phyloP scores from a whole-genome alignment of 1,140 invertebrate species.

The Limonius californicus region DNA sequence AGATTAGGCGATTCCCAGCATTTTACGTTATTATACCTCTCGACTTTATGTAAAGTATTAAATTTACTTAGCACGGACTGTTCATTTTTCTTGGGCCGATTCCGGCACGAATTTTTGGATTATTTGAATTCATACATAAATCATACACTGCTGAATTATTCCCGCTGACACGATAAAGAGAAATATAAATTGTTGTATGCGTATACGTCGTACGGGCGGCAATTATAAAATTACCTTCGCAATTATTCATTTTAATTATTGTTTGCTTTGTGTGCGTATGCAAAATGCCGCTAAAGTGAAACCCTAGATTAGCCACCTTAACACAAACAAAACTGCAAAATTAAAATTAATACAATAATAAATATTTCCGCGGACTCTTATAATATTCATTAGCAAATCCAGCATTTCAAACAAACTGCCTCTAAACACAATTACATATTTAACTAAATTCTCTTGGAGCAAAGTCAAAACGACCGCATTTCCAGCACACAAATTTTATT shows the following conservation, averaged over 20 bases:
- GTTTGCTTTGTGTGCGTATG: not conserved
- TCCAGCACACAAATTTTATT: not conserved
- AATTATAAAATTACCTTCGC: not conserved
- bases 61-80: slow-evolving; percentile 5
- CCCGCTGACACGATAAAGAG: not conserved
- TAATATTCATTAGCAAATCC: no score
- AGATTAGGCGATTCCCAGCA: slow-evolving; percentile 8
- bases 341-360: no score
- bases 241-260: not conserved
- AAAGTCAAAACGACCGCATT: no score
- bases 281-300: not conserved
- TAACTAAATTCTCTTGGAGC: no score
- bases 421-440: no score
- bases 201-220: not conserved
- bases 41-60: slow-evolving; percentile 11
- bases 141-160: not conserved
- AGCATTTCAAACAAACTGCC: no score
- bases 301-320: no score
- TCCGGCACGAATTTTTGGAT: not conserved
- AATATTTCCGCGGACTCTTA: no score
- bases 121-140: not conserved
- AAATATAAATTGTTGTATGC: not conserved
- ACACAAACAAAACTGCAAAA: no score
- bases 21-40: slow-evolving; percentile 6
- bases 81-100: slow-evolving; percentile 3